These are phyloP conservation scores for Atta texana DNA, from an alignment of 1,140 invertebrate species.

Conservation along the genomic window DNA sequence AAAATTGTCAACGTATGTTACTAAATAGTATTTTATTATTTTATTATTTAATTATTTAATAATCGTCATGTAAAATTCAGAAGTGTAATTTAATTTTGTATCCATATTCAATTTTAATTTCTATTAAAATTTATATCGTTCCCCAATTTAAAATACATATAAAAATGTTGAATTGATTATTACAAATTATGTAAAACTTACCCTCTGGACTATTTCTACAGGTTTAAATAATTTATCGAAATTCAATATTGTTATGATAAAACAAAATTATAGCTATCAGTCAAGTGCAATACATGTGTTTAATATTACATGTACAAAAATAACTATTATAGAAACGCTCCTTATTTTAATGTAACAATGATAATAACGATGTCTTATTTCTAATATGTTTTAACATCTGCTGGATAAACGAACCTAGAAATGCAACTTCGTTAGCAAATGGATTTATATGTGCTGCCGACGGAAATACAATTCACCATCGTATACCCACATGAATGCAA, in stretches of 20 bases:
- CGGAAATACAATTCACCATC: constrained; percentile 71
- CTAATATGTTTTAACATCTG: not conserved
- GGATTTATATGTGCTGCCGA: constrained; percentile 72
- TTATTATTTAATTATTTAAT: not conserved
- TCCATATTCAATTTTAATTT: not conserved
- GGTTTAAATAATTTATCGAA: not conserved
- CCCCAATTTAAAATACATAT: not conserved
- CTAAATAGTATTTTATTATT: not conserved
- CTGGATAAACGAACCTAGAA: not conserved
- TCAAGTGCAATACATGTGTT: not conserved
- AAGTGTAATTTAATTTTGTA: not conserved
- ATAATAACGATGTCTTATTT: not conserved
- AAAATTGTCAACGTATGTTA: not conserved
- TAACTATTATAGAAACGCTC: not conserved
- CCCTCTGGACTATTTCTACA: not conserved
- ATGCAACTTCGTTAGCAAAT: constrained; percentile 60
- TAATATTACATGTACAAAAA: not conserved
- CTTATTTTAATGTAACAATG: not conserved
- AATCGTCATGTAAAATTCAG: not conserved
- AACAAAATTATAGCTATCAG: not conserved
- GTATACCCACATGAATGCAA: not conserved
- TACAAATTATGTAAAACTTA: constrained; percentile 19
- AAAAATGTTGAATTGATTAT: not conserved
- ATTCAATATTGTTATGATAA: not conserved
- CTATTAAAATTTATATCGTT: not conserved